phyloP scores from a whole-genome alignment of 1,140 invertebrate species.

The Penaeus indicus region DNA sequence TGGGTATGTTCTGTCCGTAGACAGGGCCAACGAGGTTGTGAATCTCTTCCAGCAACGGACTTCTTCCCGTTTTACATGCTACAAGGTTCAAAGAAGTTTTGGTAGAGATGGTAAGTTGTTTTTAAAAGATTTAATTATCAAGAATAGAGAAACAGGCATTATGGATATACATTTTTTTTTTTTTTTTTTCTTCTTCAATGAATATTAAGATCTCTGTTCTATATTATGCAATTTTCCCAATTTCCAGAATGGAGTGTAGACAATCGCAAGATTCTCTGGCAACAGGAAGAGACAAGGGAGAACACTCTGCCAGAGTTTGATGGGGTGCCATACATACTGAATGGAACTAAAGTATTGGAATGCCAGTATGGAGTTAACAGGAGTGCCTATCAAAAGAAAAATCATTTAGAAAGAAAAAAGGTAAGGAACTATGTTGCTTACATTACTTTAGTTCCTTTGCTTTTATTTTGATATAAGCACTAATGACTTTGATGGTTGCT shows the following conservation, averaged over 20 bases:
- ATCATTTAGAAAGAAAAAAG: constrained; percentile 6
- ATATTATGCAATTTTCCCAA: not conserved
- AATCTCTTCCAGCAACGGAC: constrained; percentile 34
- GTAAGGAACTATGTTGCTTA: not conserved
- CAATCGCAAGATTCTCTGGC: constrained; percentile 36
- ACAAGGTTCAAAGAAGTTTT: constrained; percentile 41
- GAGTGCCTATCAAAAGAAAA: constrained; percentile 28
- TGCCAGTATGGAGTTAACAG: constrained; percentile 40
- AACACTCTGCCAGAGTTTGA: constrained; percentile 40
- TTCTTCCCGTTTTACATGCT: constrained; percentile 16
- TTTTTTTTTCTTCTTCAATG: not conserved
- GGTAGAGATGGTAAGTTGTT: constrained; percentile 29
- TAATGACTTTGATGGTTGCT: too few species aligned
- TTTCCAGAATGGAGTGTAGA: constrained; percentile 21
- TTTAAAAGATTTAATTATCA: not conserved
- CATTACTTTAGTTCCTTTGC: not conserved
- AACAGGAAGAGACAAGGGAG: constrained; percentile 36
- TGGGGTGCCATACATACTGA: constrained; percentile 41
- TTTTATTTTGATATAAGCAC: too few species aligned
- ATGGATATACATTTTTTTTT: not conserved
- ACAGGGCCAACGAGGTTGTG: constrained; percentile 25
- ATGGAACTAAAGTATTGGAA: constrained; percentile 37
- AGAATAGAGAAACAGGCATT: not conserved
- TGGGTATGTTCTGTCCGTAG: constrained; percentile 30
- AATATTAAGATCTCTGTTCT: too few species aligned